Base-by-base conservation (phyloP, 2,113 vertebrate genomes). In the Crotalus viridis region DNA sequence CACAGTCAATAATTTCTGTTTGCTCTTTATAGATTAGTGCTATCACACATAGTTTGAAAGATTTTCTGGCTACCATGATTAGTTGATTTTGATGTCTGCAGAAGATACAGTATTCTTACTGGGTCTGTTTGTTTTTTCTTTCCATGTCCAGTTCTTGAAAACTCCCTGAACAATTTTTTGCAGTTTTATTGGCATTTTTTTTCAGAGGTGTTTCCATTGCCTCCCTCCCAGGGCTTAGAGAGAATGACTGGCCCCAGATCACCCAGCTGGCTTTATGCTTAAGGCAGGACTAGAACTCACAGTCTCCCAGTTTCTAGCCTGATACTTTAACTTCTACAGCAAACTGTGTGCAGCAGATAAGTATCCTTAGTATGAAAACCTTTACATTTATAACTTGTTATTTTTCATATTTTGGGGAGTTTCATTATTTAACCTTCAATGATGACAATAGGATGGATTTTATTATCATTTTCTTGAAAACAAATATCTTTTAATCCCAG, bases 381-480 rank as follows among this genome's bases (percentile, higher is more conserved):
- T 81, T 89, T 85, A 46, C 91, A 39, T 69, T 91, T 87, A 91
- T 46, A 64, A 10, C 13, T n/a, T 74, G 33, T 54, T 69, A 43
- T 43, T 22, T 81, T 89, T n/a, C 15, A 33, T n/a, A 81, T 89
- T 55, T 69, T 89, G 21, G 9, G 33, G 33, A 81, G 15, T 74
- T 85, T 89, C 21, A 51, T 85, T 89, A 89, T 89, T 51, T 89
- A 85, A 57, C 64, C 52, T 92, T 92, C 61, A 89, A 3, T 89
- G 39, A 21, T 33, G 19, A 48, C 39, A 89, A 54, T 81, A 52
- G 54, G 22, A 64, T 81, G 28, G 5, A 17, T 74, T 88, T 88
- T 46, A 92, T 92, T 39, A 85, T n/a, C 1, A 74, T 87, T 93
- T 86, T 39, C 28, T 90, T 54, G 1, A 85, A 89, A 92, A 69